Evolutionary conservation across 2,888 invertebrate genomes (phyloP).

Genomic region (Lissonota sp.): DNA sequence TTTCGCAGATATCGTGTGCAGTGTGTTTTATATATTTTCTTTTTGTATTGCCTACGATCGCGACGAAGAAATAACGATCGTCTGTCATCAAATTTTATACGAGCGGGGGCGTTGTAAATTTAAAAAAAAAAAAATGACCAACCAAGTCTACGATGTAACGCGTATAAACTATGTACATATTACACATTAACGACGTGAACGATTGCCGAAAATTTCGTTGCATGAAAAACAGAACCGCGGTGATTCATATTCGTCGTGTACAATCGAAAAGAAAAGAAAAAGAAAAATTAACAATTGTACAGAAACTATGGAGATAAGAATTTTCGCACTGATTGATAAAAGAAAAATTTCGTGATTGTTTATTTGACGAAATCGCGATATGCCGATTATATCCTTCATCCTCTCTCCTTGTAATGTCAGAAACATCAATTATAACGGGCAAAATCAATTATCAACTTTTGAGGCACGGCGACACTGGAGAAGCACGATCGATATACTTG

Average conservation of each 20-base stretch:
- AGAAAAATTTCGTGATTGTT: constrained; percentile 1
- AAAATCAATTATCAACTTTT: background rate
- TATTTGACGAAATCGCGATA: background rate
- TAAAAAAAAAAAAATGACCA: constrained; percentile 18
- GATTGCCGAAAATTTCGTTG: constrained; percentile 37
- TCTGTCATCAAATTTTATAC: constrained; percentile 20
- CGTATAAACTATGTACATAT: constrained; percentile 53
- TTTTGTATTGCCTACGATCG: constrained; percentile 11
- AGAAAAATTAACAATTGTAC: constrained; percentile 40
- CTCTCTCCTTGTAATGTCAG: constrained; percentile 15
- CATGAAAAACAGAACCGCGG: constrained; percentile 35
- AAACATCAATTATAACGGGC: too few relatives aligned
- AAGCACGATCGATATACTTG: constrained; percentile 12
- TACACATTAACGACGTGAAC: constrained; percentile 18
- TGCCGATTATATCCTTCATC: background rate
- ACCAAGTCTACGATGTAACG: constrained; percentile 10
- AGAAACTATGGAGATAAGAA: constrained; percentile 35
- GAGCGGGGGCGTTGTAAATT: constrained; percentile 25
- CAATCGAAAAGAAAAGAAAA: constrained; percentile 54
- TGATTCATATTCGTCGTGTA: constrained; percentile 33
- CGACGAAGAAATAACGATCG: constrained; percentile 33
- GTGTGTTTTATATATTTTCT: constrained; percentile 27
- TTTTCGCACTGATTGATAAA: constrained; percentile 19
- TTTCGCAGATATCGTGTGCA: constrained; percentile 44
- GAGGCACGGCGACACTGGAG: background rate